These are phyloP conservation scores for Allenopithecus nigroviridis DNA, from an alignment of 2,797 vertebrate genomes.

Conservation along the genomic window DNA sequence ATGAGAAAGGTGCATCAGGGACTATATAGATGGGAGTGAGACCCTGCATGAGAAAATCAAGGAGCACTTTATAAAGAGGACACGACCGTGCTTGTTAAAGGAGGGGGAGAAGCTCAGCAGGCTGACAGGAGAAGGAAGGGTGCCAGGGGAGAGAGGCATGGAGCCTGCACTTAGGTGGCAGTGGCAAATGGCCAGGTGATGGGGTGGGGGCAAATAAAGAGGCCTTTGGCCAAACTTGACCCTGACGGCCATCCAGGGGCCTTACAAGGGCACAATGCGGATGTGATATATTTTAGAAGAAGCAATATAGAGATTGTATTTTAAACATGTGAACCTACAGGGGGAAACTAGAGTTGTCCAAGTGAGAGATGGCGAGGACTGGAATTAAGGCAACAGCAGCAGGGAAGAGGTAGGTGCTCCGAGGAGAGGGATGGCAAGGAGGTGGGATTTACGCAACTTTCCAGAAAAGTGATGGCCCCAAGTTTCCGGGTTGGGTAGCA, in stretches of 20 bases:
- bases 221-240: too few species aligned
- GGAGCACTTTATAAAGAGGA: background rate
- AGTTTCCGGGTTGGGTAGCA: too few species aligned
- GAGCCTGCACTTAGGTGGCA: accelerated
- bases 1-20: accelerated
- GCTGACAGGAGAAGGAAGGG: background rate
- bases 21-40: accelerated
- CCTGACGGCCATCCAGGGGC: background rate
- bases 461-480: too few species aligned
- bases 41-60: background rate
- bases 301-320: background rate
- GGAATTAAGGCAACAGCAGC: background rate
- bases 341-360: background rate
- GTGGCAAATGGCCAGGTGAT: accelerated
- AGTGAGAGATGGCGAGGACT: background rate
- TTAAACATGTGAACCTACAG: background rate
- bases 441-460: accelerated
- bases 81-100: accelerated
- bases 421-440: accelerated
- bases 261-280: too few species aligned
- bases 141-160: too few species aligned
- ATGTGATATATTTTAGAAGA: background rate
- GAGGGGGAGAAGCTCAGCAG: too few species aligned
- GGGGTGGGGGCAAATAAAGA: background rate
- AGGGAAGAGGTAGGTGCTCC: background rate